These are phyloP conservation scores for Chamaea fasciata DNA, from an alignment of 2,113 vertebrate genomes.

Conservation along the genomic window DNA sequence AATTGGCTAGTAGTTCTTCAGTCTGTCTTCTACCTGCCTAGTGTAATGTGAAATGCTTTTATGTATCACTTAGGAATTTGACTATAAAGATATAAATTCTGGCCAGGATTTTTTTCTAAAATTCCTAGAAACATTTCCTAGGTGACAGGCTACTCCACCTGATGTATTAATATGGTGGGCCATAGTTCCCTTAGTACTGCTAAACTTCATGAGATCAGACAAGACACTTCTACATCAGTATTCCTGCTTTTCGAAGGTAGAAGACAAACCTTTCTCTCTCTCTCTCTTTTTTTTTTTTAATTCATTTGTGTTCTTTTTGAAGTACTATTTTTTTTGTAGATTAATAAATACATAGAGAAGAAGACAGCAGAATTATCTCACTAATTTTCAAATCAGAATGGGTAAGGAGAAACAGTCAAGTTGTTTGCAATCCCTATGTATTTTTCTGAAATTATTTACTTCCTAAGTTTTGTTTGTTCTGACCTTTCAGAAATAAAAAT, in stretches of 20 bases:
- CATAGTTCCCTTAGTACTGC: not conserved
- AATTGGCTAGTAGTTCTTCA: not conserved
- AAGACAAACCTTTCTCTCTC: not conserved
- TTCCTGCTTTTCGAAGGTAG: not conserved
- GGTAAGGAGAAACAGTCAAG: not conserved
- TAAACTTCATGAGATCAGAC: not conserved
- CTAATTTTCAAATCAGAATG: not conserved
- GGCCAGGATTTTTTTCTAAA: not conserved
- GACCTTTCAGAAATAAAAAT: not conserved
- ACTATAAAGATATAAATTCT: not conserved
- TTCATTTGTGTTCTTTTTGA: not conserved
- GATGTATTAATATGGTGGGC: not conserved
- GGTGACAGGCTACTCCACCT: not conserved
- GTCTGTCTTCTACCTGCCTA: not conserved
- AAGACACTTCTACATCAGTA: not conserved
- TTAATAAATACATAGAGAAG: not conserved
- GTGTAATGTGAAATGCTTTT: not conserved
- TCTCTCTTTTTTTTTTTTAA: not conserved
- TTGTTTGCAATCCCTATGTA: not conserved
- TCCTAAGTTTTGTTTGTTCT: not conserved
- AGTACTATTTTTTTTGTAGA: not conserved
- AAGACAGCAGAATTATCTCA: not conserved
- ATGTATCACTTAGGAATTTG: not conserved
- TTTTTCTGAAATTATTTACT: not conserved
- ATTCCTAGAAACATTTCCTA: not conserved